A percentile compares a stretch with the other conserved stretches of the same genome.
Evolutionary conservation across 1,140 invertebrate genomes (phyloP).

Genomic region (Drosophila albomicans): DNA sequence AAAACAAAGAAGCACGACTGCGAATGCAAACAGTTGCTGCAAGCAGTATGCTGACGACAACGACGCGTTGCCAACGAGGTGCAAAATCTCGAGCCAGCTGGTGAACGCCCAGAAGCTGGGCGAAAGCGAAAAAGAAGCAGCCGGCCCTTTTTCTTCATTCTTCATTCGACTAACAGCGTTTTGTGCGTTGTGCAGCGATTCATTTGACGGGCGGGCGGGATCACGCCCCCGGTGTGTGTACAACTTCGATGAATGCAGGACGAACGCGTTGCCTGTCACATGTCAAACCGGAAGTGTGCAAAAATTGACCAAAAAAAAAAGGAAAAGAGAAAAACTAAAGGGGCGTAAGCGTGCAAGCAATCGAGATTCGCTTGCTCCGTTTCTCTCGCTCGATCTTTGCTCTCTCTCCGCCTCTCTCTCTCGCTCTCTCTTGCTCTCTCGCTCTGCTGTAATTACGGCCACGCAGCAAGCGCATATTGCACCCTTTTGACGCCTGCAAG

Average conservation of each 20-base stretch:
- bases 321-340: conserved; percentile 33
- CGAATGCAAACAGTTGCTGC: conserved; percentile 25
- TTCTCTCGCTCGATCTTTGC: not conserved
- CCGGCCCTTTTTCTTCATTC: conserved; percentile 78
- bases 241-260: conserved; percentile 19
- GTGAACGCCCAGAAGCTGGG: conserved; percentile 48
- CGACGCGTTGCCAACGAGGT: conserved; percentile 37
- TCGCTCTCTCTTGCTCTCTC: conserved; percentile 18
- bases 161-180: conserved; percentile 53
- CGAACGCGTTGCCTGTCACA: conserved; percentile 77
- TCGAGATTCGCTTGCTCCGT: conserved; percentile 12
- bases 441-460: conserved; percentile 59
- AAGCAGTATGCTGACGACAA: not conserved
- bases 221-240: conserved; percentile 57
- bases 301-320: conserved; percentile 53
- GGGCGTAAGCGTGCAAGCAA: conserved; percentile 20
- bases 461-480: conserved; percentile 41
- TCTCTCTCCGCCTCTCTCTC: conserved; percentile 25
- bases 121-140: conserved; percentile 25
- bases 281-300: conserved; percentile 82
- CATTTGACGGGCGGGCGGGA: conserved; percentile 73
- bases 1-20: conserved; percentile 60
- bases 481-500: conserved; percentile 62
- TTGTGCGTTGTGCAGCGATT: conserved; percentile 62
- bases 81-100: conserved; percentile 65